Evolutionary conservation across 64 coral and sea anemone species (phyloP), one percentile per base, ranked within the genome.

Genomic region (Pachyseris speciosa): DNA sequence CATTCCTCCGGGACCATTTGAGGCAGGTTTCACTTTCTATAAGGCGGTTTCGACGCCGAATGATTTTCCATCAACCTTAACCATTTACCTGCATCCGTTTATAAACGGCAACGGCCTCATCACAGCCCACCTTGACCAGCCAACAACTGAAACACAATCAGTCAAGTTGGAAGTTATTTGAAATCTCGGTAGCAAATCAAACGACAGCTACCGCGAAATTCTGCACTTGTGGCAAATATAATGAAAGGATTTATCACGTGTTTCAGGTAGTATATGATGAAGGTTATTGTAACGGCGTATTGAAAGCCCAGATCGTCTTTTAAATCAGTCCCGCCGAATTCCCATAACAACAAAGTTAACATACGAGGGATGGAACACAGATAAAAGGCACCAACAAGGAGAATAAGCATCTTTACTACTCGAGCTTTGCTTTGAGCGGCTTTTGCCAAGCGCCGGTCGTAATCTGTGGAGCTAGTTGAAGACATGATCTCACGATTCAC

Each of bases 181-280:
- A n/a, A 67, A 3, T 34, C 9, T 13, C 67, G 34, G 36, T 20
- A 55, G 7, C 27, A 55, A 7, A 20, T 12, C 4, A 31, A 57
- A 12, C 75, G 4, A 31, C 75, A 93, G 28, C 85, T 87, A 2
- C 25, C 34, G 37, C 85, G 90, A 51, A 92, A 92, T 58, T 96
- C 94, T 15, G 90, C 71, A 45, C 95, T 96, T 86, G 93, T 93
- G 0, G 64, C 95, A 90, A 96, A 96, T 0, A 96, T 81, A 31
- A 96, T 84, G 47, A 93, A 70, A 10, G 95, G 95, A n/a, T 93
- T 96, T 53, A 96, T 92, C n/a, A 96, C 79, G n/a, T 96, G 91
- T 26, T 93, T 96, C 9, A 96, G 39, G 57, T 93, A 96, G 68
- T 93, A 96, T 2, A 90, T 77, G 55, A 93, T 63, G 15, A 96